Evolutionary conservation across 2,888 invertebrate species (phyloP), one percentile per base, ranked within the genome.

Genomic region (Leistus spinibarbis): DNA sequence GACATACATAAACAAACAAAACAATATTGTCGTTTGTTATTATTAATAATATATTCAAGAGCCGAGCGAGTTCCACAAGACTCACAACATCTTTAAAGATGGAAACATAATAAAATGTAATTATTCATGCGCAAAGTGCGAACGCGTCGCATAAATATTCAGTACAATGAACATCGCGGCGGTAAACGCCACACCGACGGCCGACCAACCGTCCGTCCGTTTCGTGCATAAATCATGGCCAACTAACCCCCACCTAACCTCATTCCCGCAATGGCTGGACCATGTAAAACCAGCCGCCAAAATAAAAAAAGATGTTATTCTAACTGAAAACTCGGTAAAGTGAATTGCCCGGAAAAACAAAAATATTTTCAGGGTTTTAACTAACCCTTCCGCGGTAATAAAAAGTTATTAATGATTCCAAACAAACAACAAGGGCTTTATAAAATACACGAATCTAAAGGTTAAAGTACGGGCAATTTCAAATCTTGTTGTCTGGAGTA

Each of bases 101-200:
- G 71, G 63, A 71, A 71, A 71, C 71, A 71, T 71, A 71, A 71
- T 71, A 71, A 71, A 71, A 71, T 71, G 63, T 71, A 71, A 71
- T 71, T 71, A 71, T 71, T 71, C 71, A 71, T 71, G 71, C 54
- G 71, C 60, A 60, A 60, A 60, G 60, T 16, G 60, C 22, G 17
- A 60, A 60, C 60, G 19, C 60, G 60, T 5, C 60, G 60, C 60
- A 60, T 60, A 60, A 60, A 60, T 60, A 60, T 60, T 60, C 60
- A 60, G 60, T 22, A 60, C 60, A 60, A 60, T 60, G 60, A 60
- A 17, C 60, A 60, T 56, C 17, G 56, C 56, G 19, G 56, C 19
- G 19, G 60, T 19, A 19, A 60, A 19, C 60, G 17, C 20, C 10
- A 60, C 19, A 60, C 60, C 19, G 60, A 40, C n/a, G 5, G 17